A percentile compares a stretch with the other conserved stretches of the same genome.
phyloP scores from a whole-genome alignment of 1,140 invertebrate genomes.

The Neotoxoptera formosana region DNA sequence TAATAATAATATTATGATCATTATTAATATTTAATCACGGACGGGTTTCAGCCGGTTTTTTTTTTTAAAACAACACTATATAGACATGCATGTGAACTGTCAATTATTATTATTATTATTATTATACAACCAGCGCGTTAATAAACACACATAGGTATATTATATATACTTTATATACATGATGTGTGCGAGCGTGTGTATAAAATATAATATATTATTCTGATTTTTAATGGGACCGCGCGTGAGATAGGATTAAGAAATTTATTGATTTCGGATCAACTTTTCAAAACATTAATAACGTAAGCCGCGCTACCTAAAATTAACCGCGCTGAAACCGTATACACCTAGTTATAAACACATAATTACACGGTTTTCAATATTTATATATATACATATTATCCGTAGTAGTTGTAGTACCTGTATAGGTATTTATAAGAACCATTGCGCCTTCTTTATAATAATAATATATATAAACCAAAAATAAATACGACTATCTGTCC shows the following conservation, averaged over 20 bases:
- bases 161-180: no score
- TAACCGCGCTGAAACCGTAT: not conserved
- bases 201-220: not conserved
- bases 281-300: conserved; percentile 18
- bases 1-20: not conserved
- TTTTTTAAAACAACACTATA: not conserved
- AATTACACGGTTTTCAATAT: not conserved
- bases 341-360: conserved; percentile 10
- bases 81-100: not conserved
- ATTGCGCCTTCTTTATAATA: not conserved
- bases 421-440: not conserved
- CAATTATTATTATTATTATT: conserved; percentile 14
- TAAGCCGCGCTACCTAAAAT: not conserved
- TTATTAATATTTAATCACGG: not conserved
- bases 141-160: not conserved
- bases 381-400: no score
- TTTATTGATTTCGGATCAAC: conserved; percentile 4
- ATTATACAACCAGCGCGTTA: not conserved
- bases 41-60: not conserved
- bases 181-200: not conserved
- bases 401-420: no score
- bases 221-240: not conserved
- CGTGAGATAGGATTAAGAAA: conserved; percentile 3
- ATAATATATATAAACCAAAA: not conserved
- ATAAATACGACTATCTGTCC: not conserved